Base-by-base conservation (phyloP, 64 coral and sea anemone species). In the Montipora efflorescens region DNA sequence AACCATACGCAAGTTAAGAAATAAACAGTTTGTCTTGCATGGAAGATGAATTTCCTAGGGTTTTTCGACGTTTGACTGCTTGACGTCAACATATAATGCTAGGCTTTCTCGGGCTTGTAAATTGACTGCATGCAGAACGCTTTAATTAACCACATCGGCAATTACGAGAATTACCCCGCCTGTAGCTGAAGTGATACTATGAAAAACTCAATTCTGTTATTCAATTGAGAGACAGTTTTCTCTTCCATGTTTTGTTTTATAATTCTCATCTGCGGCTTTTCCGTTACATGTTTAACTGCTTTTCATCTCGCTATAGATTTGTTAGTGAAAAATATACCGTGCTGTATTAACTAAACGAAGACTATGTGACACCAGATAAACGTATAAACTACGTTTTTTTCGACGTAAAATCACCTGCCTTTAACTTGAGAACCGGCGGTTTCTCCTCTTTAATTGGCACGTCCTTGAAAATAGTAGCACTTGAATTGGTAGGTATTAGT, bases 261-360 rank as follows among this genome's bases (percentile, higher is more conserved):
- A 5, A 6, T 57, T 57, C 43, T 15, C 44, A 23, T 51, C 45
- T 86, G 11, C 66, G 66, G 66, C 68, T 86, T 68, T 18, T 70
- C 46, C 53, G 7, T 49, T 71, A 20, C 19, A 86, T 86, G 46
- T 71, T 48, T 67, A 50, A 5, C 45, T 46, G 43, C 82, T 50
- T 48, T 85, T 2, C 46, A 86, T 43, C 9, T 71, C 64, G 7
- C 28, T 22, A 15, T 69, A 72, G 64, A 86, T 86, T 71, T 44
- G 46, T 50, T 72, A 86, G 82, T 72, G 47, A 46, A 71, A 14
- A 72, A 21, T 86, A 22, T 86, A 70, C 47, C 64, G 66, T 21
- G 82, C 68, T 86, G 45, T 86, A 86, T 86, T 86, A 71, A 86
- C 48, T 86, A 86, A 86, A 86, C 67, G 62, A 11, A 19, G 36